Percentiles rank a stretch among this genome's conserved stretches.
Evolutionary conservation across 2,113 vertebrate genomes (phyloP).

Genomic region (Copsychus sechellarum): DNA sequence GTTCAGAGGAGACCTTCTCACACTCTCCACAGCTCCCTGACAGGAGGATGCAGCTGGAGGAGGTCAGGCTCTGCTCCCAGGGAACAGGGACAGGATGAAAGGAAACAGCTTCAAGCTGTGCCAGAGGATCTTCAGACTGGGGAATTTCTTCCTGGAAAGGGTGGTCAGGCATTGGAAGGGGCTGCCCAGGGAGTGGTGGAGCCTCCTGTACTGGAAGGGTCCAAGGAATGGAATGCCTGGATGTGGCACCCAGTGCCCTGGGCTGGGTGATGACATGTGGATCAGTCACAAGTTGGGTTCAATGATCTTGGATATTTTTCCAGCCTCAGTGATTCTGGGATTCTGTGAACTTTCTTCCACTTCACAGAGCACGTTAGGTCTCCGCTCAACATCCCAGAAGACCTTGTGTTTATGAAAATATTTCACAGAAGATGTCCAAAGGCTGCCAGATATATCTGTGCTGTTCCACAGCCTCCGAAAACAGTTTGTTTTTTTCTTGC

Average conservation of each 20-base stretch:
- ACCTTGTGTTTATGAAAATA: background rate
- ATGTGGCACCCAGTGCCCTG: fast-evolving
- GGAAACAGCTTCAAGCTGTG: background rate
- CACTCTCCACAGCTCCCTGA: background rate
- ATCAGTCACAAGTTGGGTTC: fast-evolving
- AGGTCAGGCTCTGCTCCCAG: background rate
- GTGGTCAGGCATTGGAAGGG: fast-evolving
- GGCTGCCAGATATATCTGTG: background rate
- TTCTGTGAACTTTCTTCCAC: background rate
- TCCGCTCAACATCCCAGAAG: background rate
- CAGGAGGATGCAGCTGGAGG: fast-evolving
- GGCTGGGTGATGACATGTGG: background rate
- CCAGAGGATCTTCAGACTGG: background rate
- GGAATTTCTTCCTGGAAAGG: background rate
- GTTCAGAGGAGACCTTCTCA: background rate
- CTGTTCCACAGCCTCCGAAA: fast-evolving
- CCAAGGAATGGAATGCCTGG: fast-evolving
- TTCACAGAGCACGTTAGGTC: fast-evolving
- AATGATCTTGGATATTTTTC: background rate
- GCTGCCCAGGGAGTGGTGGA: fast-evolving
- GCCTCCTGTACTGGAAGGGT: background rate
- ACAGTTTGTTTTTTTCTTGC: background rate
- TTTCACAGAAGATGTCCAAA: background rate
- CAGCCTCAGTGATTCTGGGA: background rate
- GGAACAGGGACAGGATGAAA: background rate